Evolutionary conservation across 2,797 vertebrate species (phyloP), one percentile per base, ranked within the genome.

Genomic region (Mus caroli): DNA sequence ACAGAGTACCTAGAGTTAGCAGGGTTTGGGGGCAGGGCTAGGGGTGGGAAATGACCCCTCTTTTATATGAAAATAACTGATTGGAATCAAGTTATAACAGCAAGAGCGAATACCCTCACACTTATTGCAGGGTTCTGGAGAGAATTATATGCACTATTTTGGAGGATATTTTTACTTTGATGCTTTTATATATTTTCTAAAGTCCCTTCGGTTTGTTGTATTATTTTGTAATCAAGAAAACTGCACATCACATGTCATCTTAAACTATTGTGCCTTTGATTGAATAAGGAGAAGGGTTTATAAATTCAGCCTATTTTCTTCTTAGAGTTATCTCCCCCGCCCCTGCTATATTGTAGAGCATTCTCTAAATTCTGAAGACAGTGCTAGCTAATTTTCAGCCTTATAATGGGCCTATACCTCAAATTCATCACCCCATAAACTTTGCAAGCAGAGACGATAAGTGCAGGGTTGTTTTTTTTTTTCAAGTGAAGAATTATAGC

Each of bases 351-450:
- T 14, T 60, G 40, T n/a, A 37, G 60, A 80, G 71, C 37, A 37
- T 86, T 85, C 77, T 64, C 80, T 62, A 43, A 85, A 54, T 82
- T 73, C 94, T 50, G 60, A 87, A 37, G 86, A 78, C 14, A 43
- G 24, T 54, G 34, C 92, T 80, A 60, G 73, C 82, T 92, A 77
- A 90, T 92, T 91, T 91, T 67, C 80, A 85, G 50, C 43, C 88
- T 7, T 40, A 24, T n/a, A 40, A 43, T 40, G 52, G 34, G 40
- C 60, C 89, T 26, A 12, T 94, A 95, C 75, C 88, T 96, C 97
- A 95, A 90, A 82, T 85, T 95, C 83, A 93, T 88, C 91, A 92
- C 80, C 92, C 80, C 77, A 94, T 95, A 97, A 95, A 93, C 87
- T 95, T 84, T 26, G 58, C 54, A 13, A 69, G 54, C 77, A 46